Evolutionary conservation across 2,797 vertebrate genomes (phyloP).

Genomic region (Dicrostonyx torquatus): DNA sequence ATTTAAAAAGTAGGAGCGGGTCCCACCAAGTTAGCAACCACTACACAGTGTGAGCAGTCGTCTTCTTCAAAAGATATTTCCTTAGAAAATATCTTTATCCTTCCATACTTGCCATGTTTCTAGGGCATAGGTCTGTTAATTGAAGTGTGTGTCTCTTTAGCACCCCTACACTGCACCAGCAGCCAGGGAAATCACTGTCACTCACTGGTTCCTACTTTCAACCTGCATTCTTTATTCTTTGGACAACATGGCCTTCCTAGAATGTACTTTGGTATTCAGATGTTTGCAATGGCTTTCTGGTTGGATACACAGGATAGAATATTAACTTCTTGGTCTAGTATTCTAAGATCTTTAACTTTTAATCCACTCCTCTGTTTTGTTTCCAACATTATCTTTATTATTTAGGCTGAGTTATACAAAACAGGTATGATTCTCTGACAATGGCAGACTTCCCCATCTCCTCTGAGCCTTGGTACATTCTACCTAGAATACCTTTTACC

Average conservation of each 20-base stretch:
- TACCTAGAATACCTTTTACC: not conserved
- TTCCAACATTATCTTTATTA: not conserved
- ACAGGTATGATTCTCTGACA: not conserved
- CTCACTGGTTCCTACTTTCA: not conserved
- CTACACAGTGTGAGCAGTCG: not conserved
- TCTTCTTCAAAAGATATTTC: constrained; percentile 48
- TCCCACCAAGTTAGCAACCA: constrained; percentile 9
- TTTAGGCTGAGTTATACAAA: not conserved
- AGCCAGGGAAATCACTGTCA: not conserved
- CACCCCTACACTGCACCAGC: not conserved
- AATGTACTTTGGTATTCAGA: constrained; percentile 9
- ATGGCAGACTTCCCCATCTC: not conserved
- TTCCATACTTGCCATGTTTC: constrained; percentile 30
- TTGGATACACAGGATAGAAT: not conserved
- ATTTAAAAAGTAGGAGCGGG: not conserved
- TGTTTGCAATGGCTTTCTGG: not conserved
- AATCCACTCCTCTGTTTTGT: not conserved
- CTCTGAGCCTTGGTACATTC: constrained; percentile 12
- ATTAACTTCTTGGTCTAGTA: not conserved
- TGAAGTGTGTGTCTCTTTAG: not conserved
- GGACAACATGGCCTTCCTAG: constrained; percentile 20
- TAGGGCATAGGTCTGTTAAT: not conserved
- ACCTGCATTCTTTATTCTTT: not conserved
- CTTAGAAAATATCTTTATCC: constrained; percentile 11
- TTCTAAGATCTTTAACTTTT: constrained; percentile 26